Base-by-base conservation (phyloP, 2,113 vertebrate species). In the Microcebus lehilahytsara region DNA sequence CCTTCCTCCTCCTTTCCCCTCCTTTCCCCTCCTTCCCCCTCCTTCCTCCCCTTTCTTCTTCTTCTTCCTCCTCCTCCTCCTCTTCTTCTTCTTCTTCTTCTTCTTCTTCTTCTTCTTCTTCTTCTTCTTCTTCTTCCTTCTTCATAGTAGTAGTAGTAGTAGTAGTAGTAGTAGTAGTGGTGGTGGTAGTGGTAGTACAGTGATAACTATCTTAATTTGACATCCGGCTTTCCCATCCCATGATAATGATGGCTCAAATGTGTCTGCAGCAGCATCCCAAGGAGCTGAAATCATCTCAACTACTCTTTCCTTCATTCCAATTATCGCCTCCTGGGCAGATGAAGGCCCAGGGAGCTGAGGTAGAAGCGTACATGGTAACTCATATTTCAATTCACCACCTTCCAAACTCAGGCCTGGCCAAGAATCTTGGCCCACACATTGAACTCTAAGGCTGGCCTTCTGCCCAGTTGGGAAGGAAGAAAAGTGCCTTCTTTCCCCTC, bases 151-250 rank as follows among this genome's bases (percentile, higher is more conserved):
- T 46, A 46, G 46, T 51, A 51, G 11, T 19, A 89, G 46, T 46
- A 46, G 46, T 51, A 51, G 11, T 19, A 89, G 32, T 6, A 74
- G 56, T 81, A 62, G 37, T 37, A 22, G 7, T 32, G 58, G 66
- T 37, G 42, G 42, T 42, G 42, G 42, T 42, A 42, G 34, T 37
- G 27, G 7, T 32, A 66, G 66, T 40, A 85, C 12, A 84, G 30
- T 60, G 11, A 95, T 88, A 81, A 84, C 49, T 11, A 96, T 87
- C 30, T 79, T 92, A 84, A 97, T 77, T 85, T 87, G 67, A 89
- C 37, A 95, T 89, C 51, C 32, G 95, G 20, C 58, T 91, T 93
- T 93, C 80, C 58, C n/a, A 95, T 78, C 30, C 58, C 49, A 93
- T 93, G 90, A 91, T 86, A 97, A 89, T 69, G 37, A 75, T 64